phyloP scores from a whole-genome alignment of 2,113 vertebrate species.

The Coreoperca whiteheadi region DNA sequence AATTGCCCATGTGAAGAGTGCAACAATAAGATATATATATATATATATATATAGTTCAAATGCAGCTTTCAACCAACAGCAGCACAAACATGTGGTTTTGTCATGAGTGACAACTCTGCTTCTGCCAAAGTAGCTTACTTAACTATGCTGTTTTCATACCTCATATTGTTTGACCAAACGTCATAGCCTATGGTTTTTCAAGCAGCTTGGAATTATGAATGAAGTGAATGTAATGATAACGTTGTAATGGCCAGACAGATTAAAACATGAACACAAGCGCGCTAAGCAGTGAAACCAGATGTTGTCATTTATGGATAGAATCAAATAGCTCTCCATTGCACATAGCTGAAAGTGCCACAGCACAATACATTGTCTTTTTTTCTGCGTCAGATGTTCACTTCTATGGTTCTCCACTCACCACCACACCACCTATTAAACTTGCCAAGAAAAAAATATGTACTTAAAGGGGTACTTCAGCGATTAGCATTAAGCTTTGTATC shows the following conservation, averaged over 20 bases:
- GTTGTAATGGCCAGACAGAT: neutral
- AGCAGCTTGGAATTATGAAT: neutral
- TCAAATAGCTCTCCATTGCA: neutral
- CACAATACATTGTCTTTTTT: neutral
- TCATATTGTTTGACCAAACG: too few species aligned
- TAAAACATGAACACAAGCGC: neutral
- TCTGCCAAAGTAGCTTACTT: neutral
- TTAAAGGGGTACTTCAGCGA: too few species aligned
- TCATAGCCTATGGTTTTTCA: too few species aligned
- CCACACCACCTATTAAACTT: neutral
- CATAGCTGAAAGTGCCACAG: neutral
- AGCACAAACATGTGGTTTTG: neutral
- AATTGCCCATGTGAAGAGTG: too few species aligned
- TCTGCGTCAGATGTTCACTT: neutral
- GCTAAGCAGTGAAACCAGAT: neutral
- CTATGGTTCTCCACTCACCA: neutral
- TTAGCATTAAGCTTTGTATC: too few species aligned
- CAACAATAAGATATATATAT: too few species aligned
- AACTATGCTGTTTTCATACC: neutral
- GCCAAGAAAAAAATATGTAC: neutral
- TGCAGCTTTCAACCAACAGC: neutral
- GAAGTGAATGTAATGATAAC: neutral
- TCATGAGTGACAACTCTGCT: neutral
- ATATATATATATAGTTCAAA: too few species aligned
- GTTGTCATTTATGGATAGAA: neutral